Percentiles rank a stretch among this genome's conserved stretches.
Conservation (phyloP, 2,113 vertebrate genomes). For the Ploceus nigricollis region DNA sequence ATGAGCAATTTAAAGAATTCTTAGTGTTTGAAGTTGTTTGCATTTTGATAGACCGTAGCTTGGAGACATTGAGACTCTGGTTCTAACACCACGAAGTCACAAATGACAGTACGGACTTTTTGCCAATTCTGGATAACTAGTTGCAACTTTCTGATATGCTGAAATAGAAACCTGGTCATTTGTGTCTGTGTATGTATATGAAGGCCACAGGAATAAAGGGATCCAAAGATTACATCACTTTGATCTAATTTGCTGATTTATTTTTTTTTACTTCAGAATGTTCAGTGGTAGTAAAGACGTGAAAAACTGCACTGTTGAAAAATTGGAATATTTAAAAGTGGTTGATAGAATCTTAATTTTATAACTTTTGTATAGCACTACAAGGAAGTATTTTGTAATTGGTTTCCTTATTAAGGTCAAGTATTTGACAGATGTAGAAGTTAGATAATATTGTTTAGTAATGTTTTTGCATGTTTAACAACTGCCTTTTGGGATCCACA, state of each 20-base stretch:
- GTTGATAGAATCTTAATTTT: conserved; percentile 73
- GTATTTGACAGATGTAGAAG: conserved; percentile 58
- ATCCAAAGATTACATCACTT: conserved; percentile 81
- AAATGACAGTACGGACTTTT: conserved; percentile 35
- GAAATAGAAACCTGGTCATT: conserved; percentile 55
- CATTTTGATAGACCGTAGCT: conserved; percentile 61
- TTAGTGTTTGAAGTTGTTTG: conserved; percentile 67
- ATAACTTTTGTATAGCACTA: conserved; percentile 80
- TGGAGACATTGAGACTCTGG: conserved; percentile 37
- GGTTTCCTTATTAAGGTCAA: conserved; percentile 69
- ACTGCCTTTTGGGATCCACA: conserved; percentile 59
- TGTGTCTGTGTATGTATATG: conserved; percentile 69
- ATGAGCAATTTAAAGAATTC: conserved; percentile 66
- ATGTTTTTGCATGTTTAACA: conserved; percentile 73
- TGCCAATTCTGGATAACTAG: conserved; percentile 56
- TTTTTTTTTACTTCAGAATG: conserved; percentile 37
- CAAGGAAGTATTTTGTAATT: conserved; percentile 72
- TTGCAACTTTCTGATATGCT: background rate
- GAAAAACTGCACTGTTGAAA: conserved; percentile 58
- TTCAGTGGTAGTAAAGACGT: conserved; percentile 64
- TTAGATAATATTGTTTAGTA: conserved; percentile 64
- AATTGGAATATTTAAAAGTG: conserved; percentile 67
- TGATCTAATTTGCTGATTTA: conserved; percentile 63
- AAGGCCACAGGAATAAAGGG: conserved; percentile 78
- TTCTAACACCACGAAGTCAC: conserved; percentile 3